Evolutionary conservation across 2,797 vertebrate species (phyloP), one percentile per base, ranked within the genome.

Genomic region (Alectoris magna): DNA sequence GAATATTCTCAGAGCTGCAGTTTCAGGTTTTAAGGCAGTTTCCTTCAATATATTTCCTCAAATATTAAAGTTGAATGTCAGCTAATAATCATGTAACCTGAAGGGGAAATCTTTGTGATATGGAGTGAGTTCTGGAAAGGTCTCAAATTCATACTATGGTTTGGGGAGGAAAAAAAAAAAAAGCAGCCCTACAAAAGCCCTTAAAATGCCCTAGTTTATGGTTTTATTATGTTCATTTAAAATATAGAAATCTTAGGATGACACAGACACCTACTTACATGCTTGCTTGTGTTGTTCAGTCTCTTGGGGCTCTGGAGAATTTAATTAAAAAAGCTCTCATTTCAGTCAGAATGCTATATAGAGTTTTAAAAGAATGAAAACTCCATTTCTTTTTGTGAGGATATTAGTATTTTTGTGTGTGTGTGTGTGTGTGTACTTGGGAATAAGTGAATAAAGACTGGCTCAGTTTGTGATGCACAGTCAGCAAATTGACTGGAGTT

Each of bases 371-470:
- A 68, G 48, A 84, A 79, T 68, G 36, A 82, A 81, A 85, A 59
- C 11, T 62, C 14, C 3, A 34, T 68, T 80, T 66, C 46, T 86
- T 91, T 72, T 36, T 56, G 11, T 36, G 31, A 82, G 48, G 38
- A 7, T 58, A 58, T 84, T 68, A 60, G 36, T 77, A 2, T 58
- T 26, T 79, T 39, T 87, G 13, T 43, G 13, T 41, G 5, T 39
- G 11, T 39, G 39, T 39, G 11, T 39, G 39, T 39, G 11, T 39
- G 39, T 39, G 8, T 67, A 31, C 44, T 86, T 90, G 51, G 41
- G 41, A 90, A 58, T 84, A 90, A 84, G 71, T 84, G 68, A 14
- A 55, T 71, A 27, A 67, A 78, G 29, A 82, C 93, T 70, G 66
- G 71, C 74, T 80, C 36, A 41, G 58, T 87, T 85, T 88, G 68